These are phyloP conservation scores for Piaya cayana DNA, from an alignment of 2,113 vertebrate genomes.

Conservation along the genomic window DNA sequence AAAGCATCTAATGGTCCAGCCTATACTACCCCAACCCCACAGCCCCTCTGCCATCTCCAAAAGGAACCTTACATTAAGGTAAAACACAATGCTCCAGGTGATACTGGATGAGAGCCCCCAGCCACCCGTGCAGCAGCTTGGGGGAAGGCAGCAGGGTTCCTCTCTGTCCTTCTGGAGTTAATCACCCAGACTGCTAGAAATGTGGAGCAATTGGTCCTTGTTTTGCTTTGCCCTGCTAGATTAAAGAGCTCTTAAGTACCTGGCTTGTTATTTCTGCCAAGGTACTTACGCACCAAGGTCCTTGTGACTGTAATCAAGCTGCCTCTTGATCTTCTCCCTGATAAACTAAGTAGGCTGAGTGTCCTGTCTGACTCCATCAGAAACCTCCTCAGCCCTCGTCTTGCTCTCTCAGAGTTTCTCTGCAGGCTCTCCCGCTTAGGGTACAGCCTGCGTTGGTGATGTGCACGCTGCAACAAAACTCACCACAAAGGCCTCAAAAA, in stretches of 20 bases:
- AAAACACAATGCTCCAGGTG: background rate
- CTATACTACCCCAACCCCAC: background rate
- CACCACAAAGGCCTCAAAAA: background rate
- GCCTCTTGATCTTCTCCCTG: slow-evolving; percentile 61
- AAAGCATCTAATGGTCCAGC: background rate
- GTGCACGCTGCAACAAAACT: no score
- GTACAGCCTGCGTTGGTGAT: background rate
- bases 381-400: background rate
- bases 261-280: slow-evolving; percentile 58
- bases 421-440: background rate
- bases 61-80: background rate
- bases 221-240: slow-evolving; percentile 46
- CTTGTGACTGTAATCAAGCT: slow-evolving; percentile 59
- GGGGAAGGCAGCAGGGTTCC: background rate
- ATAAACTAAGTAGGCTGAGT: slow-evolving; percentile 36
- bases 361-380: slow-evolving; percentile 14
- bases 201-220: slow-evolving; percentile 26
- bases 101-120: background rate
- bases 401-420: background rate
- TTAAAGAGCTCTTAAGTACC: slow-evolving; percentile 60
- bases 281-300: background rate
- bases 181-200: background rate
- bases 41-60: background rate
- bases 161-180: slow-evolving; percentile 15
- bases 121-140: background rate